Percentiles rank a stretch among this genome's conserved stretches.
These are phyloP conservation scores for Rhabdophis nuchalis DNA, from an alignment of 2,797 vertebrate species.

Conservation along the genomic window DNA sequence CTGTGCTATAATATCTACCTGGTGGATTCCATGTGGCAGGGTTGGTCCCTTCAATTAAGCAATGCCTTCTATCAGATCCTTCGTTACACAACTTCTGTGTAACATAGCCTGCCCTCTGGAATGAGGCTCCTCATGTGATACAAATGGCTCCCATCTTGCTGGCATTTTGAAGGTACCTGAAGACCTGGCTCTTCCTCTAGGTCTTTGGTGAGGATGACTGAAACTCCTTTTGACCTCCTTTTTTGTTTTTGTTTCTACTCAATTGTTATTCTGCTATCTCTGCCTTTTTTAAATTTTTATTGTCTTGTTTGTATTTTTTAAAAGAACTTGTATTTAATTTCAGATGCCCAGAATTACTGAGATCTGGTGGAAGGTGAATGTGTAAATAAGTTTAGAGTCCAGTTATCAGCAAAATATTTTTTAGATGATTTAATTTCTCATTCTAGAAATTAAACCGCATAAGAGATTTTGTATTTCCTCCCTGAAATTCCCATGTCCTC, in stretches of 20 bases:
- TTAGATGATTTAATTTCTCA: background rate
- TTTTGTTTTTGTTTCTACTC: background rate
- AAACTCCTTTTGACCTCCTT: background rate
- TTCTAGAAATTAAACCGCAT: background rate
- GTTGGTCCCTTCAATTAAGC: background rate
- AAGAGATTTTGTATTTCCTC: background rate
- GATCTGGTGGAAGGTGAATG: background rate
- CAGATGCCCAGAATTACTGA: background rate
- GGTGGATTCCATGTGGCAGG: slow-evolving; percentile 27
- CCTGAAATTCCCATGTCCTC: background rate
- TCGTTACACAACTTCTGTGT: background rate
- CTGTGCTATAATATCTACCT: slow-evolving; percentile 39
- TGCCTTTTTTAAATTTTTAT: background rate
- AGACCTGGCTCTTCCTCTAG: background rate
- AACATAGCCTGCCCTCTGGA: background rate
- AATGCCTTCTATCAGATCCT: background rate
- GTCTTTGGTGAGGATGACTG: background rate
- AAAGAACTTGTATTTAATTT: background rate
- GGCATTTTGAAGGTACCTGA: background rate
- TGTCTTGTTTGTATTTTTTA: background rate
- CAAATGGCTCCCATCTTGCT: background rate
- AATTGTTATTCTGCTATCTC: background rate
- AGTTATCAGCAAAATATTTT: background rate
- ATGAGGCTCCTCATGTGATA: background rate
- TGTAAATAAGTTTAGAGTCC: background rate